phyloP scores from a whole-genome alignment of 2,797 vertebrate species.

The Pygocentrus nattereri region DNA sequence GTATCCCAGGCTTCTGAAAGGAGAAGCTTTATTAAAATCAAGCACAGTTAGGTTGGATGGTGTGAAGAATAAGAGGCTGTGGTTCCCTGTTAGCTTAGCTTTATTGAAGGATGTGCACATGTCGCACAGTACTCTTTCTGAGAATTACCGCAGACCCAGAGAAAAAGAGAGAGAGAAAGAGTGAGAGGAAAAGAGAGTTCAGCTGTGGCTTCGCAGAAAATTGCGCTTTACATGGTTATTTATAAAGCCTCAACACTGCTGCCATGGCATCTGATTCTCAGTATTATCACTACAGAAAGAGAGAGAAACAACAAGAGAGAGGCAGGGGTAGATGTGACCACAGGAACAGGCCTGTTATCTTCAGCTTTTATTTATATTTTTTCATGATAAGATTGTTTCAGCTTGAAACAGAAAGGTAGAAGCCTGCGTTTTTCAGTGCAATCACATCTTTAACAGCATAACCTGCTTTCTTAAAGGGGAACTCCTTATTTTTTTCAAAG shows the following conservation, averaged over 20 bases:
- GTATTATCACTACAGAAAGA: neutral
- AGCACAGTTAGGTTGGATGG: too few relatives aligned
- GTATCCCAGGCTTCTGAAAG: too few relatives aligned
- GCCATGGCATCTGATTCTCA: neutral
- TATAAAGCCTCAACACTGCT: neutral
- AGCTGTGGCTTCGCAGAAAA: conserved; percentile 30
- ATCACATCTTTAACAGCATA: too few relatives aligned
- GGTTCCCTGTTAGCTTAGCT: neutral
- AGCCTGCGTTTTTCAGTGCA: too few relatives aligned
- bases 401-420: too few relatives aligned
- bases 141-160: conserved; percentile 42
- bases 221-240: conserved; percentile 13
- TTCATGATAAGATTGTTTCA: too few relatives aligned
- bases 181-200: neutral
- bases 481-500: too few relatives aligned
- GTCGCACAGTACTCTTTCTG: conserved; percentile 24
- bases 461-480: too few relatives aligned
- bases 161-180: neutral
- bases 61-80: too few relatives aligned
- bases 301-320: neutral
- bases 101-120: neutral
- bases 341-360: too few relatives aligned
- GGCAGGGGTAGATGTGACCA: neutral
- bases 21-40: too few relatives aligned
- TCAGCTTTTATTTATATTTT: too few relatives aligned